These are phyloP conservation scores for Drosophila triauraria DNA, from an alignment of 1,140 invertebrate species.

Conservation along the genomic window DNA sequence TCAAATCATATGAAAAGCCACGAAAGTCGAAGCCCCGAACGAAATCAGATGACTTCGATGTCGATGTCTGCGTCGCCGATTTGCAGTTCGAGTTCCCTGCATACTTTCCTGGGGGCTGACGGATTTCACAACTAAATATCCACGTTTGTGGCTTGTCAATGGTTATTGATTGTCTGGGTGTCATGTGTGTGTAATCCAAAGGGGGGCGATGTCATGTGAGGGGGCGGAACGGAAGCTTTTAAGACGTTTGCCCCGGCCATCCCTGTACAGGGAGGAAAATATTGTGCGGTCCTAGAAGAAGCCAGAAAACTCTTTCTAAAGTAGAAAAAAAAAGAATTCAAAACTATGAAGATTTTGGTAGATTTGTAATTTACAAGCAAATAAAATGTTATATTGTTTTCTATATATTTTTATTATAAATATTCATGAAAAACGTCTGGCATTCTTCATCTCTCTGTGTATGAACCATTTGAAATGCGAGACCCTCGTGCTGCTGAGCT, in stretches of 20 bases:
- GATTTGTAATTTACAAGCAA: background rate
- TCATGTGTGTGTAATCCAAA: slow-evolving; percentile 54
- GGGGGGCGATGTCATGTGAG: slow-evolving; percentile 25
- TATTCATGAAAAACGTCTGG: no score
- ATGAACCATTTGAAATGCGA: slow-evolving; percentile 57
- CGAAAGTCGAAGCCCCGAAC: slow-evolving; percentile 46
- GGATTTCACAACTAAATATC: slow-evolving; percentile 71
- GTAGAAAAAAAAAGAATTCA: background rate
- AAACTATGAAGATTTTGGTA: background rate
- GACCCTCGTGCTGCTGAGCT: slow-evolving; percentile 34
- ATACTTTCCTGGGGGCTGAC: slow-evolving; percentile 58
- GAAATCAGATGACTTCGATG: slow-evolving; percentile 41
- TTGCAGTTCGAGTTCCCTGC: slow-evolving; percentile 59
- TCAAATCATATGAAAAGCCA: slow-evolving; percentile 74
- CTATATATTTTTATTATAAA: background rate
- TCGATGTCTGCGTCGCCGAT: slow-evolving; percentile 44
- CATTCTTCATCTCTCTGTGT: background rate
- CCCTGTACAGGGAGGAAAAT: slow-evolving; percentile 9
- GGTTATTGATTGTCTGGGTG: slow-evolving; percentile 79
- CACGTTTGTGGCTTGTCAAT: slow-evolving; percentile 73
- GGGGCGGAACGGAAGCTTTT: slow-evolving; percentile 71
- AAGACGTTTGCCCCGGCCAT: slow-evolving; percentile 52
- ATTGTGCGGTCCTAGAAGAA: background rate
- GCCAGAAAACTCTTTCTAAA: background rate
- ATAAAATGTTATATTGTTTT: background rate